Conservation (phyloP, 2,797 vertebrate genomes). For the Coregonus sp. region DNA sequence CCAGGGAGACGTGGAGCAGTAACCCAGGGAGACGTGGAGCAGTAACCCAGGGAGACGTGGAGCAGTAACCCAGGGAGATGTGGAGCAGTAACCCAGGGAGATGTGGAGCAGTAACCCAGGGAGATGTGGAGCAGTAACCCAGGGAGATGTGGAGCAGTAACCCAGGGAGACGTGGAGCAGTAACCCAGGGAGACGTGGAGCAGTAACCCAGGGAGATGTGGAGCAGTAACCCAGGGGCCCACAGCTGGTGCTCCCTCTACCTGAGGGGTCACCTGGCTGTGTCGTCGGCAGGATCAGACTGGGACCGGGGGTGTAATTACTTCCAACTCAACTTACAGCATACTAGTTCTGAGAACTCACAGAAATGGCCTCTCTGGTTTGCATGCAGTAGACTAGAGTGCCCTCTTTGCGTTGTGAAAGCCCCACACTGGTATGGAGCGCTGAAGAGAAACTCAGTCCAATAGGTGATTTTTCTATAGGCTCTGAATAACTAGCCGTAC, state of each 20-base stretch:
- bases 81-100: slow-evolving; percentile 39
- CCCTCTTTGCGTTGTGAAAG: no score
- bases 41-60: slow-evolving; percentile 39
- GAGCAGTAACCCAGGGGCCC: slow-evolving; percentile 31
- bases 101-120: slow-evolving; percentile 39
- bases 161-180: slow-evolving; percentile 15
- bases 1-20: no score
- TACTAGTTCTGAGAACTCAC: neutral
- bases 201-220: slow-evolving; percentile 27
- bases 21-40: no score
- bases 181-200: slow-evolving; percentile 28
- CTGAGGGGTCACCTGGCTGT: slow-evolving; percentile 29
- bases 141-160: slow-evolving; percentile 25
- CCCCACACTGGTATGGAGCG: no score
- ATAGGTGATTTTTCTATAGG: no score
- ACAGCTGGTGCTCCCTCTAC: slow-evolving; percentile 55
- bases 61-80: slow-evolving; percentile 39
- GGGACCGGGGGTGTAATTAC: slow-evolving; percentile 54
- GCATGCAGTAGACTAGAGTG: no score
- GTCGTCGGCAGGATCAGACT: slow-evolving; percentile 54
- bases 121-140: slow-evolving; percentile 28
- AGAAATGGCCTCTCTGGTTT: neutral
- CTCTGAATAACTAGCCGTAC: no score
- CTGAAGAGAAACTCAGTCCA: no score
- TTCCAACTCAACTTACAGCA: neutral